These are phyloP conservation scores for Trematomus bernacchii DNA, from an alignment of 2,797 vertebrate species.

Conservation along the genomic window DNA sequence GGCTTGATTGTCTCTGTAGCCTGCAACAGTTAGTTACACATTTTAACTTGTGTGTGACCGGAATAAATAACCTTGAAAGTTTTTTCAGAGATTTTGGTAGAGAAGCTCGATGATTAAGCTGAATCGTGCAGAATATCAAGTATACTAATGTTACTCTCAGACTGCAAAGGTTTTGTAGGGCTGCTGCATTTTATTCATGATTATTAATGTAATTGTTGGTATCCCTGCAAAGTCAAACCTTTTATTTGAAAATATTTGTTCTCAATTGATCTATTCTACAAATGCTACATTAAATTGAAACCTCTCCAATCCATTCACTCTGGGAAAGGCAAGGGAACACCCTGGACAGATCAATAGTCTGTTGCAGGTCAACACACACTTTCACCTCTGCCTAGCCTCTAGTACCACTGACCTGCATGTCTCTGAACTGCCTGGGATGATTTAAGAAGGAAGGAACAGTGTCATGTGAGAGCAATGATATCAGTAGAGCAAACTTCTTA, in stretches of 20 bases:
- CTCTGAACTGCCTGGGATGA: slow-evolving; percentile 16
- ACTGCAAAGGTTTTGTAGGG: background rate
- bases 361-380: background rate
- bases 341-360: slow-evolving; percentile 2
- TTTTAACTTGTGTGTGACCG: slow-evolving; percentile 5
- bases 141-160: background rate
- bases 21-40: slow-evolving; percentile 13
- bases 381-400: background rate
- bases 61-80: slow-evolving; percentile 39
- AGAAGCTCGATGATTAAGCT: background rate
- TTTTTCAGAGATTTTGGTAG: slow-evolving; percentile 2
- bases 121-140: background rate
- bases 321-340: slow-evolving; percentile 10
- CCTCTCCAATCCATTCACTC: slow-evolving; percentile 1
- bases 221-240: background rate
- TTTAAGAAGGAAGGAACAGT: background rate
- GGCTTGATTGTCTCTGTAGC: slow-evolving; percentile 13
- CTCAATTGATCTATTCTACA: background rate
- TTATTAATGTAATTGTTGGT: background rate
- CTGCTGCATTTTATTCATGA: background rate
- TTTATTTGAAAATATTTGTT: background rate
- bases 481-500: slow-evolving; percentile 2
- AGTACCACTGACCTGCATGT: background rate
- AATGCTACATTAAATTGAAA: background rate
- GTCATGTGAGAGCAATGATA: background rate